These are phyloP conservation scores for Thecocarcelia acutangulata DNA, from an alignment of 2,888 invertebrate species.

Conservation along the genomic window DNA sequence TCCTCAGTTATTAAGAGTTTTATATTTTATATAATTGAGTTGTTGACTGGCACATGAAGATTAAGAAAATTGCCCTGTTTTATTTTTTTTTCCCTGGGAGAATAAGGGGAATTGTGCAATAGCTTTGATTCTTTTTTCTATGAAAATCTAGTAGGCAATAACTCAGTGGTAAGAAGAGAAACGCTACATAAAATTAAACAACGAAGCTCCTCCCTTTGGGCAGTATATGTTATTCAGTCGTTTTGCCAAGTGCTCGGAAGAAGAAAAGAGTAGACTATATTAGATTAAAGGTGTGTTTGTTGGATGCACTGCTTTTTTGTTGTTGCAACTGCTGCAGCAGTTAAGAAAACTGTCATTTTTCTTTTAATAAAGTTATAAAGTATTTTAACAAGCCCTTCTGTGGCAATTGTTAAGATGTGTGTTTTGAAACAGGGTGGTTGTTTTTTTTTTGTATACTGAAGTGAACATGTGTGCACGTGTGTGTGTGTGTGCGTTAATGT, in stretches of 20 bases:
- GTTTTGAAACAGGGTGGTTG: constrained; percentile 28
- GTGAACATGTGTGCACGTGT: neutral
- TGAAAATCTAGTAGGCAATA: neutral
- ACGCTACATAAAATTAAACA: accelerated
- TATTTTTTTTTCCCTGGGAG: neutral
- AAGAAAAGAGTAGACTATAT: constrained; percentile 9
- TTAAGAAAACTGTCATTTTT: constrained; percentile 66
- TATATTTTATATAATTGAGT: constrained; percentile 62
- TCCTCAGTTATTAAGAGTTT: neutral
- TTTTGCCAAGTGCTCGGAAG: neutral
- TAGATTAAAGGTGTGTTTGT: too few relatives aligned
- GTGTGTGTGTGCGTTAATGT: neutral
- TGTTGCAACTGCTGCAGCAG: neutral
- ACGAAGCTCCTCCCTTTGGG: constrained; percentile 16
- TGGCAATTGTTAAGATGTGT: neutral
- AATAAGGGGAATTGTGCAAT: constrained; percentile 41
- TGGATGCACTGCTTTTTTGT: neutral
- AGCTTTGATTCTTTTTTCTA: neutral
- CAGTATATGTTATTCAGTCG: neutral
- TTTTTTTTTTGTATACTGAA: neutral
- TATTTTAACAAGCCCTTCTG: constrained; percentile 66
- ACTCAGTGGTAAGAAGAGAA: neutral
- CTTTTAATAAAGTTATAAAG: constrained; percentile 68
- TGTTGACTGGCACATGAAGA: constrained; percentile 62
- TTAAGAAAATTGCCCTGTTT: constrained; percentile 29